Evolutionary conservation across 2,888 invertebrate species (phyloP).

Genomic region (Agrotis segetum): DNA sequence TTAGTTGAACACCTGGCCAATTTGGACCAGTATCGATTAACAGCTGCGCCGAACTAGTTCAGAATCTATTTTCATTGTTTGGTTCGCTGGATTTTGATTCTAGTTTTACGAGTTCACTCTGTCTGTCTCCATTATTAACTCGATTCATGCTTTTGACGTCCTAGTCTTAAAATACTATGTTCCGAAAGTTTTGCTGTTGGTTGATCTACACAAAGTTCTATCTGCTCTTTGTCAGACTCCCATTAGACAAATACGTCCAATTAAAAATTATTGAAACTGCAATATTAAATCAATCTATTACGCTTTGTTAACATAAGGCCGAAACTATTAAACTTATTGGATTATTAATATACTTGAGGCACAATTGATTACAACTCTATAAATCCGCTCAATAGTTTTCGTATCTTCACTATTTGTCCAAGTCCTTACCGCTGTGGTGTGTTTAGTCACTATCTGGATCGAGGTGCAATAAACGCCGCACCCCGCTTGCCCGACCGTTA

Average conservation of each 20-base stretch:
- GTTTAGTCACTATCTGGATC: constrained; percentile 40
- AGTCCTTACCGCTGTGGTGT: constrained; percentile 46
- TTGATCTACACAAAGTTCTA: neutral
- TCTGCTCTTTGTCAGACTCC: neutral
- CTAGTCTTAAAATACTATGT: neutral
- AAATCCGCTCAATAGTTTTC: constrained; percentile 31
- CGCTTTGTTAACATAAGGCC: constrained; percentile 9
- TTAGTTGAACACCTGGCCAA: constrained; percentile 50
- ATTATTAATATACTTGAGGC: constrained; percentile 28
- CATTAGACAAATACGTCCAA: neutral
- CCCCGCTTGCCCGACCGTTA: constrained; percentile 77
- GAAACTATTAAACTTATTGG: constrained; percentile 20
- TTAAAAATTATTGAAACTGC: constrained; percentile 10
- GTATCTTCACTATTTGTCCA: constrained; percentile 47
- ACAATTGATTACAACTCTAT: constrained; percentile 17
- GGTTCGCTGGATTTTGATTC: constrained; percentile 29
- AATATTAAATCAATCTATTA: constrained; percentile 10
- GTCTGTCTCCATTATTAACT: neutral
- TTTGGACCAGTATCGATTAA: constrained; percentile 35
- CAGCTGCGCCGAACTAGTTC: constrained; percentile 26
- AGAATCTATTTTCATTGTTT: constrained; percentile 42
- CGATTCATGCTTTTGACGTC: neutral
- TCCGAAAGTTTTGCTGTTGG: neutral
- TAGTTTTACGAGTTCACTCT: neutral
- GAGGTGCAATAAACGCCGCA: constrained; percentile 78